A percentile compares a stretch with the other conserved stretches of the same genome.
phyloP scores from a whole-genome alignment of 2,888 invertebrate species.

The Eristalis tenax region DNA sequence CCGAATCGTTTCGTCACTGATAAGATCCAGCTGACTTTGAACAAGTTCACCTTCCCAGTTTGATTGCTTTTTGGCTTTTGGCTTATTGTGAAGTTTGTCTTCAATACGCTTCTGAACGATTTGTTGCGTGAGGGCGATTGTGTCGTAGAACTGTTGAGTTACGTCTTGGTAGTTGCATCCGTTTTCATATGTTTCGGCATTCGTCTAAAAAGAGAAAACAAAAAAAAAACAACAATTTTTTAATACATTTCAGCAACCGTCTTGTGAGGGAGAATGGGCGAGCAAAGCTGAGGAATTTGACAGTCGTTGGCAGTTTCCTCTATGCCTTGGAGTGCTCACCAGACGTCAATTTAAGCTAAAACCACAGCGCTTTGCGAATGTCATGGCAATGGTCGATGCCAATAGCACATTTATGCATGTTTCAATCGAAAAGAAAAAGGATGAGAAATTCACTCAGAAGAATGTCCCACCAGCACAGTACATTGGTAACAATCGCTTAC shows the following conservation, averaged over 20 bases:
- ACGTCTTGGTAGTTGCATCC: conserved; percentile 20
- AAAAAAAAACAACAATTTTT: conserved; percentile 4
- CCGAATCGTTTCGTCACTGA: conserved; percentile 62
- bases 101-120: conserved; percentile 52
- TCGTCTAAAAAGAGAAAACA: conserved; percentile 25
- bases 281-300: conserved; percentile 68
- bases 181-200: conserved; percentile 29
- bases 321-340: conserved; percentile 61
- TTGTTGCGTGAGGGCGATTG: conserved; percentile 53
- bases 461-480: conserved; percentile 57
- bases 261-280: conserved; percentile 63
- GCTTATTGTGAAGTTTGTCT: conserved; percentile 7
- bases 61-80: background rate
- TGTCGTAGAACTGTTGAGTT: conserved; percentile 56
- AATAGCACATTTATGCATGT: conserved; percentile 64
- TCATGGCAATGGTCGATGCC: conserved; percentile 68
- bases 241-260: conserved; percentile 39
- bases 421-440: conserved; percentile 65
- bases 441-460: conserved; percentile 44
- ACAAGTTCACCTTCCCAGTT: conserved; percentile 63
- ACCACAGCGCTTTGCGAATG: conserved; percentile 26
- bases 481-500: conserved; percentile 52
- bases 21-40: conserved; percentile 53
- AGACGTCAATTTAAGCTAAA: conserved; percentile 67
- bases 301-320: conserved; percentile 65